Evolutionary conservation across 2,797 vertebrate genomes (phyloP).

Genomic region (Oryzias dopingdopingensis): DNA sequence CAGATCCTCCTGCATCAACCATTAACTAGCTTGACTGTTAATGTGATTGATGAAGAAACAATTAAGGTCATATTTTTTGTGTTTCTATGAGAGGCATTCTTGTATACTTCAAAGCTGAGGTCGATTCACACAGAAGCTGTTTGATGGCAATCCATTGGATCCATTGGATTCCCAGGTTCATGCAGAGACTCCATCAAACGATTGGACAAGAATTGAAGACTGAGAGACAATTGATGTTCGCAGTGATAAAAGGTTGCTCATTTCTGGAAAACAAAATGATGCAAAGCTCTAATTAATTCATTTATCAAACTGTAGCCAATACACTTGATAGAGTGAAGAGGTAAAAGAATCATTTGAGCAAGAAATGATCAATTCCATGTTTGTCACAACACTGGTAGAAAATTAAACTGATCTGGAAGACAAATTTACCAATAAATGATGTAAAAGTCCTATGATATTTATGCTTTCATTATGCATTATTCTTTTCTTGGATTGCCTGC

Average conservation of each 20-base stretch:
- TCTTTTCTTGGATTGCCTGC: conserved; percentile 15
- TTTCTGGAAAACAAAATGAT: conserved; percentile 60
- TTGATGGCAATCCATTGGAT: conserved; percentile 57
- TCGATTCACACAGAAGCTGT: conserved; percentile 21
- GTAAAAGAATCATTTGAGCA: conserved; percentile 42
- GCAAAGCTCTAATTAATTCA: conserved; percentile 63
- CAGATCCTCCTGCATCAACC: conserved; percentile 28
- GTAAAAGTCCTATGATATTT: neutral
- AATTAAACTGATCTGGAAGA: conserved; percentile 19
- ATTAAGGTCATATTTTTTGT: conserved; percentile 8
- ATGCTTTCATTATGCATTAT: conserved; percentile 8
- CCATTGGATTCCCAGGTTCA: conserved; percentile 46
- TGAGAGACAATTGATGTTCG: conserved; percentile 56
- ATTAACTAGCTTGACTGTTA: conserved; percentile 29
- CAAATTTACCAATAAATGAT: neutral
- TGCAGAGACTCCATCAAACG: conserved; percentile 51
- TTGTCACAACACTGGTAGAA: conserved; percentile 20
- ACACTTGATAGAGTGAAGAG: conserved; percentile 26
- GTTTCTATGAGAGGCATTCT: conserved; percentile 18
- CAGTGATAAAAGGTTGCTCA: conserved; percentile 57
- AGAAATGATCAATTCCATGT: conserved; percentile 32
- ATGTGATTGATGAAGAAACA: conserved; percentile 46
- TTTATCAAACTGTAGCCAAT: conserved; percentile 62
- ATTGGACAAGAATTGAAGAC: conserved; percentile 45
- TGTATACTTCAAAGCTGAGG: conserved; percentile 29